These are phyloP conservation scores for Didymodactylos carnosus DNA, from an alignment of 2,888 invertebrate genomes.

Conservation along the genomic window DNA sequence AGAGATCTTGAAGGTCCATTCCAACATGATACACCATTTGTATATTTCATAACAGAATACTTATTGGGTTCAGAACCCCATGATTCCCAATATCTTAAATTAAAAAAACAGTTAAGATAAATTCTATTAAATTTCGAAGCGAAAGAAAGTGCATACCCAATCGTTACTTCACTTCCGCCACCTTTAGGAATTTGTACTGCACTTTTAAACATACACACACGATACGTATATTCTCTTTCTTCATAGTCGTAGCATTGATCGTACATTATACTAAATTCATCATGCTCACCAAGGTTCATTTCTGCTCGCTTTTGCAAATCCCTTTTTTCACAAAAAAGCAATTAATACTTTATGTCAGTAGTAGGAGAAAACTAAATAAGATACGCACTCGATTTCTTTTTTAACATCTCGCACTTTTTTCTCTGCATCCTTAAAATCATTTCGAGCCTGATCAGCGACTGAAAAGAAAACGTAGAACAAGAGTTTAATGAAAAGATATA, in stretches of 20 bases:
- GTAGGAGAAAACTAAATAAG: no score
- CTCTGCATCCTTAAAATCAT: constrained; percentile 56
- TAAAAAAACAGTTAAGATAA: no score
- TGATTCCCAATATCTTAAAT: constrained; percentile 6
- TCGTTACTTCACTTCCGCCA: constrained; percentile 53
- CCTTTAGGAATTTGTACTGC: constrained; percentile 63
- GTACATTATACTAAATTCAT: constrained; percentile 67
- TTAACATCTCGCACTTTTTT: constrained; percentile 30
- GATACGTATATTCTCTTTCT: constrained; percentile 83
- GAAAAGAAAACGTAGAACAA: no score
- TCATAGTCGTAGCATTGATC: constrained; percentile 70
- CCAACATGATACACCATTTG: constrained; percentile 81
- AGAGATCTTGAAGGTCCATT: constrained; percentile 83
- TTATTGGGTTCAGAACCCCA: constrained; percentile 7
- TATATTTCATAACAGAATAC: constrained; percentile 59
- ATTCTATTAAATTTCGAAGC: no score
- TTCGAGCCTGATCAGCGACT: constrained; percentile 60
- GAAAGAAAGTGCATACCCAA: no score
- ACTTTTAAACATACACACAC: constrained; percentile 42
- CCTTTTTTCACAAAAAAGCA: not conserved
- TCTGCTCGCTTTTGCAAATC: constrained; percentile 56
- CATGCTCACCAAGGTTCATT: constrained; percentile 69
- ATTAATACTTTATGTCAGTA: not conserved
- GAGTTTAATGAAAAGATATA: no score
- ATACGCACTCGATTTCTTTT: constrained; percentile 27